Conservation (phyloP, 2,888 invertebrate genomes). For the Nomada hirtipes region DNA sequence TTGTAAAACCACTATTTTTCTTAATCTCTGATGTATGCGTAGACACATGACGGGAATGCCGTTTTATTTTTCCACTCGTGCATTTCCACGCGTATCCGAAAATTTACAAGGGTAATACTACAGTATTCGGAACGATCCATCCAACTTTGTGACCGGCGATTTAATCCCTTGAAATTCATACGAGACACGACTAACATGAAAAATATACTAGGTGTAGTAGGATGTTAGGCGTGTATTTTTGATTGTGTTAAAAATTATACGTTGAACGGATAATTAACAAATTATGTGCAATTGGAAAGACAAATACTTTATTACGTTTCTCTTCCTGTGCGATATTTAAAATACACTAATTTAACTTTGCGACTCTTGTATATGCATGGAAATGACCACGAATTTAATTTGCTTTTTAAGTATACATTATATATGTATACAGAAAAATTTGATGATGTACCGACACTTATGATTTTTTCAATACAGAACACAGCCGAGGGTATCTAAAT, state of each 20-base stretch:
- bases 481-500: background rate
- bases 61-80: constrained; percentile 22
- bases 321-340: background rate
- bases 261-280: background rate
- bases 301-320: no score
- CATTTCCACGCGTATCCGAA: constrained; percentile 37
- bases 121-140: constrained; percentile 23
- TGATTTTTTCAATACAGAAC: background rate
- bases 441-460: background rate
- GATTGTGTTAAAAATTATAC: background rate
- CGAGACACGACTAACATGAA: constrained; percentile 13
- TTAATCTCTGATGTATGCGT: background rate
- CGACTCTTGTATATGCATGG: no score
- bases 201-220: constrained; percentile 27
- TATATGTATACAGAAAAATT: no score
- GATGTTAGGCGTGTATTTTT: constrained; percentile 9
- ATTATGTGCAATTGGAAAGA: background rate
- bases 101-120: constrained; percentile 48
- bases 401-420: no score
- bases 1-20: constrained; percentile 23
- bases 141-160: constrained; percentile 42
- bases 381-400: no score
- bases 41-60: background rate
- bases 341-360: no score
- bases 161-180: constrained; percentile 48